Evolutionary conservation across 2,888 invertebrate genomes (phyloP), one percentile per base, ranked within the genome.

Genomic region (Drosophila bunnanda): DNA sequence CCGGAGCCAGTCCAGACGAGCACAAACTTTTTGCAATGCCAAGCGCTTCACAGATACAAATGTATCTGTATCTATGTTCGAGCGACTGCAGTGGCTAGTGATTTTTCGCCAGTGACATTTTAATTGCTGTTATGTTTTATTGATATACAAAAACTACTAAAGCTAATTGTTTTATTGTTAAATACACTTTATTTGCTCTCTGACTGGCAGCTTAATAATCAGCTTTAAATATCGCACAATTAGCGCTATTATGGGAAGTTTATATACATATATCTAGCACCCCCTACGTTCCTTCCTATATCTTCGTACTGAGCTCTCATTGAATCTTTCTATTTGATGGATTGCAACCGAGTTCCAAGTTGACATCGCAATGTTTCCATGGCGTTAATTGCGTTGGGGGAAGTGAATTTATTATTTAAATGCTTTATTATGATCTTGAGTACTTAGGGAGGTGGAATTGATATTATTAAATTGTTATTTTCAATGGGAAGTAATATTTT

Each of bases 91-190:
- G 39, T 50, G 41, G 41, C 36, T 55, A 25, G 56, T 50, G 67
- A 69, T 68, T 83, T 88, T 87, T 88, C 68, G 75, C 76, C 76
- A 89, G 84, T 86, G 89, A 84, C 89, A 84, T 89, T 84, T 84
- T 84, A 84, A 84, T 84, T 89, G 89, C 76, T 80, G 81, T 77
- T 84, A 83, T 89, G 88, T 83, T 84, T 84, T 84, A 84, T 84
- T 87, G 89, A 89, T 84, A 89, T 83, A 87, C 88, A 78, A 78
- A 89, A 80, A 80, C 79, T 74, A 89, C 81, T 83, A 78, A 72
- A 75, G 89, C 89, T 84, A 84, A 84, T 84, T 84, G 88, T 84
- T 88, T 83, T 84, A 84, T 84, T 84, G 89, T 87, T 83, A 88
- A 88, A 86, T 82, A 77, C 77, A 72, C 75, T 79, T 88, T 74